Percentiles rank a stretch among this genome's conserved stretches.
Evolutionary conservation across 2,797 vertebrate species (phyloP).

Genomic region (Lepidocolaptes lacrymiger): DNA sequence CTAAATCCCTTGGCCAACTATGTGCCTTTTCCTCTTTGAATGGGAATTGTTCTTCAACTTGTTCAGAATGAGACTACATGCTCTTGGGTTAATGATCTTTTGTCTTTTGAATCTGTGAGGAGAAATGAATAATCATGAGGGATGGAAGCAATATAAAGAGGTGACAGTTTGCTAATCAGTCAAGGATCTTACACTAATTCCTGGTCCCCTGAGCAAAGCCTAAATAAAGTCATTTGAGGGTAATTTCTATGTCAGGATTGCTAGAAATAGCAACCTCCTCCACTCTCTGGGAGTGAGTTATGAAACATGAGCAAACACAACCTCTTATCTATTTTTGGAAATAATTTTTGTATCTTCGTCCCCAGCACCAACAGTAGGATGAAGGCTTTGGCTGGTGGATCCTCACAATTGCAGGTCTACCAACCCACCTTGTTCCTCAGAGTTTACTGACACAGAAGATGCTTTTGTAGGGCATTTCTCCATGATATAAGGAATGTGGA

Average conservation of each 20-base stretch:
- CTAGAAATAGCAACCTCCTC: slow-evolving; percentile 61
- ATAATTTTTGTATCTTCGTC: background rate
- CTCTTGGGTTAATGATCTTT: background rate
- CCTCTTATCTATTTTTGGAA: slow-evolving; percentile 58
- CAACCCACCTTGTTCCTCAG: background rate
- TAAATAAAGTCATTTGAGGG: slow-evolving; percentile 29
- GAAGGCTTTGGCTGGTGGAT: background rate
- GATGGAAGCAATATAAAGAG: background rate
- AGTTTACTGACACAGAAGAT: background rate
- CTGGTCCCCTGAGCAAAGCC: background rate
- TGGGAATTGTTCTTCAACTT: background rate
- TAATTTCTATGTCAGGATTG: background rate
- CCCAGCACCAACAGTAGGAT: background rate
- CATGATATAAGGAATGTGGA: background rate
- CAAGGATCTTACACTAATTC: slow-evolving; percentile 16
- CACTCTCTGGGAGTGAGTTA: slow-evolving; percentile 17
- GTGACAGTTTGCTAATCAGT: background rate
- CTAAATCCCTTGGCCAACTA: slow-evolving; percentile 24
- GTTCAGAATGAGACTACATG: background rate
- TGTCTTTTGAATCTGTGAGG: background rate
- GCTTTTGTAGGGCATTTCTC: background rate
- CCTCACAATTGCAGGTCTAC: background rate
- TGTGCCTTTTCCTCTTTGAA: slow-evolving; percentile 12
- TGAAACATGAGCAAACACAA: slow-evolving; percentile 58
- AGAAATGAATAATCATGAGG: background rate